A percentile compares a stretch with the other conserved stretches of the same genome.
These are phyloP conservation scores for Drosophila nigritarsus DNA, from an alignment of 2,888 invertebrate genomes.

Conservation along the genomic window DNA sequence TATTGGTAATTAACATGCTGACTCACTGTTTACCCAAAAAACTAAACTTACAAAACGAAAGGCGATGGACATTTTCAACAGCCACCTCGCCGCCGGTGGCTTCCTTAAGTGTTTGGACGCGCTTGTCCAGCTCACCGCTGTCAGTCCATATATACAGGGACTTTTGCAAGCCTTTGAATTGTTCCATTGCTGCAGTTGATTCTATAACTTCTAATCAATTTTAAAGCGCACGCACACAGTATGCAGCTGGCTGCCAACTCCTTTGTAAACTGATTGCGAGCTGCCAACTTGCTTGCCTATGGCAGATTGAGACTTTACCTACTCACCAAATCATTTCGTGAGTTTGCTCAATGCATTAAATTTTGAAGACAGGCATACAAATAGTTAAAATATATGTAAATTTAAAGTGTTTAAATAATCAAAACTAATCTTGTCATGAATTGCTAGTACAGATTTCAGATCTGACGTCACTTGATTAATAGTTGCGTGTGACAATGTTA, in stretches of 20 bases:
- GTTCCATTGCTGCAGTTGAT: conserved; percentile 75
- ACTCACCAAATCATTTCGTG: not conserved
- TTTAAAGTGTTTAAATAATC: not conserved
- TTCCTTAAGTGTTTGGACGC: conserved; percentile 86
- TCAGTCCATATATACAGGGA: conserved; percentile 88
- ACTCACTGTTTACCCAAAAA: conserved; percentile 50
- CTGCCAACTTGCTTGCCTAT: conserved; percentile 19
- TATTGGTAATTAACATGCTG: conserved; percentile 48
- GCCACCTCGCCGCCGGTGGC: conserved; percentile 86
- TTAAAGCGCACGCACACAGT: conserved; percentile 45
- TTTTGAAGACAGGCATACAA: not conserved
- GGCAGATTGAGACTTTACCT: not conserved
- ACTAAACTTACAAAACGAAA: conserved; percentile 87
- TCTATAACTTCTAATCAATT: conserved; percentile 39
- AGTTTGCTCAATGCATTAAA: not conserved
- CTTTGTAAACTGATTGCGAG: not conserved
- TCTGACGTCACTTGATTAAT: conserved; percentile 4
- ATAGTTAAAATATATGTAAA: not conserved
- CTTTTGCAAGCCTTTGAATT: conserved; percentile 85
- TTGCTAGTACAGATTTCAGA: not conserved
- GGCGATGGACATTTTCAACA: conserved; percentile 87
- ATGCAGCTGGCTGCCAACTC: conserved; percentile 28
- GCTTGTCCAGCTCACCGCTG: conserved; percentile 86
- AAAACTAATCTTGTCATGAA: not conserved
- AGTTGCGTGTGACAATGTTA: not conserved